Conservation (phyloP, 2,888 invertebrate genomes). For the Agapostemon virescens region DNA sequence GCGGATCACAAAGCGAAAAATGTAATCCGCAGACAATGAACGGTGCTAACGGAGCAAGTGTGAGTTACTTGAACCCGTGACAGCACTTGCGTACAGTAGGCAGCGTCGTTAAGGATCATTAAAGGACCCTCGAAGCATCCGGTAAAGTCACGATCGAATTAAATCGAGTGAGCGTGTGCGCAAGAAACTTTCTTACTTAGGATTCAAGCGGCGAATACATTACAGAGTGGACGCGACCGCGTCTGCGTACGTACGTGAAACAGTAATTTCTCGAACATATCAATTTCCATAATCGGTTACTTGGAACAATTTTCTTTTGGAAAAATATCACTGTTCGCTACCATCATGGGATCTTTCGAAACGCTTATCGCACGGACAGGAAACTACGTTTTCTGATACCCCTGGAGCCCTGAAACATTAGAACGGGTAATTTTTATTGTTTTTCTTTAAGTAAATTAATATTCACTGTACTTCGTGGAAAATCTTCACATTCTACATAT, state of each 20-base stretch:
- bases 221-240: not conserved
- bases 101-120: constrained; percentile 58
- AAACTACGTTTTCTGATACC: not conserved
- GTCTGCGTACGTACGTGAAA: not conserved
- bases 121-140: constrained; percentile 64
- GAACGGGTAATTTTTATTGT: not conserved
- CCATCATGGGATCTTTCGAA: not conserved
- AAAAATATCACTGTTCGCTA: not conserved
- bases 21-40: constrained; percentile 25
- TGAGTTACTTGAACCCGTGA: constrained; percentile 44
- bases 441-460: no score
- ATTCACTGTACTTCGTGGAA: no score
- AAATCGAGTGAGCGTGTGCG: constrained; percentile 44
- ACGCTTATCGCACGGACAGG: not conserved
- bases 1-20: constrained; percentile 18
- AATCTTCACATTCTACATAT: no score
- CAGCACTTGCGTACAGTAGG: constrained; percentile 52
- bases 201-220: constrained; percentile 17
- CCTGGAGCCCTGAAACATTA: not conserved
- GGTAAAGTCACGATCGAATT: constrained; percentile 62
- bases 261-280: not conserved
- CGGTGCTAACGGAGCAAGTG: constrained; percentile 34
- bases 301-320: not conserved
- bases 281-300: not conserved
- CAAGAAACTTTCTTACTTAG: constrained; percentile 35